phyloP scores from a whole-genome alignment of 2,113 vertebrate genomes.

The Sialia sialis region DNA sequence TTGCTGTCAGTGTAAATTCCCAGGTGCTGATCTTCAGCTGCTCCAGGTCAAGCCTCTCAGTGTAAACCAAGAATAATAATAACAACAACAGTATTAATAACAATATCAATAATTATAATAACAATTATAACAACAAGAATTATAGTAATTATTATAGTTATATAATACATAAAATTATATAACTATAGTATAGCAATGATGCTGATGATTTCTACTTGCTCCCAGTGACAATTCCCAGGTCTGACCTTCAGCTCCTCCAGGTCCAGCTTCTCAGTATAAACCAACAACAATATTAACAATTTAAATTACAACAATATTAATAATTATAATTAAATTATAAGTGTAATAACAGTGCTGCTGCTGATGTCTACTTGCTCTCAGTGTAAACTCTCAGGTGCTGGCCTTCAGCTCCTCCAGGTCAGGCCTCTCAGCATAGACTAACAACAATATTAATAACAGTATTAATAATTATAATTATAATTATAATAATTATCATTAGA shows the following conservation, averaged over 20 bases:
- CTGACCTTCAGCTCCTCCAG: background rate
- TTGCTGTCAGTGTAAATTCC: background rate
- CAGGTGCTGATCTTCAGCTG: background rate
- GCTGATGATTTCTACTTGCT: background rate
- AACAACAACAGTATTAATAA: background rate
- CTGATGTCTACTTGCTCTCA: too few species aligned
- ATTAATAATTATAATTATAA: background rate
- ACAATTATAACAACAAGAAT: too few species aligned
- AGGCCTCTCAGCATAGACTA: too few species aligned
- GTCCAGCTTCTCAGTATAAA: too few species aligned
- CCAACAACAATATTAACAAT: background rate
- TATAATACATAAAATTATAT: background rate
- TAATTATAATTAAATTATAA: too few species aligned
- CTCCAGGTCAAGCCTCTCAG: background rate
- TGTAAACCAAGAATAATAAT: background rate
- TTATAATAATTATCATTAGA: background rate
- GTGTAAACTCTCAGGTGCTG: too few species aligned
- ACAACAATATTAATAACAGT: too few species aligned
- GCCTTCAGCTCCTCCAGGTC: too few species aligned
- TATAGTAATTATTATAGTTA: background rate
- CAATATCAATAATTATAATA: background rate
- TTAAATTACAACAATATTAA: too few species aligned
- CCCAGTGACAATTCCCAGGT: too few species aligned
- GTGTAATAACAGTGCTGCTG: too few species aligned
- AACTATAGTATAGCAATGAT: background rate